These are phyloP conservation scores for Heteropelma amictum DNA, from an alignment of 2,888 invertebrate genomes.

Conservation along the genomic window DNA sequence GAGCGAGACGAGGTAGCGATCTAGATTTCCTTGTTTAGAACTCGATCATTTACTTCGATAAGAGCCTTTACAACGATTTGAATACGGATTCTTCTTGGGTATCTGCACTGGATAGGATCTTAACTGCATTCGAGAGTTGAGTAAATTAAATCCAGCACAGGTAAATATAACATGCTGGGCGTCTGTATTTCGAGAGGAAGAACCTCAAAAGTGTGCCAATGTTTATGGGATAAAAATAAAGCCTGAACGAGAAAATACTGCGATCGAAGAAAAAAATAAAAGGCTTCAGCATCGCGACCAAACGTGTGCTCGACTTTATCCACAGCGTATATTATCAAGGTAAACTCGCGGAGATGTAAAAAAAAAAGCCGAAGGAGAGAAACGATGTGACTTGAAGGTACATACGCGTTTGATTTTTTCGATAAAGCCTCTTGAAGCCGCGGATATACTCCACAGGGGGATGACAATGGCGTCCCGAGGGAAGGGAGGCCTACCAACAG, in stretches of 20 bases:
- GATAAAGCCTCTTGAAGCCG: slow-evolving; percentile 66
- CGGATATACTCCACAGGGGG: slow-evolving; percentile 72
- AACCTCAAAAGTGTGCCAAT: slow-evolving; percentile 5
- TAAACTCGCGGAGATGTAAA: slow-evolving; percentile 9
- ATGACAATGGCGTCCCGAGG: slow-evolving; percentile 76
- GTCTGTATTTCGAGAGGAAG: neutral
- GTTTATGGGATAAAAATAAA: neutral
- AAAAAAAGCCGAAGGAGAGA: slow-evolving; percentile 13
- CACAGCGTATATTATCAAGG: slow-evolving; percentile 21
- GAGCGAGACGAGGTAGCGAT: neutral
- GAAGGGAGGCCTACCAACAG: slow-evolving; percentile 72
- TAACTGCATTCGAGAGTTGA: slow-evolving; percentile 70
- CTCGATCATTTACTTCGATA: slow-evolving; percentile 72
- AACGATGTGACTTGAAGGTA: slow-evolving; percentile 67
- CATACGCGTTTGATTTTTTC: slow-evolving; percentile 73
- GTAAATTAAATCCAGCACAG: slow-evolving; percentile 72
- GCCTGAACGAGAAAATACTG: slow-evolving; percentile 27
- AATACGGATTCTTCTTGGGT: slow-evolving; percentile 70
- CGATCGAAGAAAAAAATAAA: slow-evolving; percentile 2
- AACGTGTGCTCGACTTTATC: neutral
- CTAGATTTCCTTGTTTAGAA: slow-evolving; percentile 66
- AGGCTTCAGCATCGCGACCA: slow-evolving; percentile 11
- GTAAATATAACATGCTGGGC: slow-evolving; percentile 17
- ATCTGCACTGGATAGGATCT: slow-evolving; percentile 72
- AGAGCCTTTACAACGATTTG: slow-evolving; percentile 71